Conservation (phyloP, 2,888 invertebrate genomes). For the Tupiocoris notatus region DNA sequence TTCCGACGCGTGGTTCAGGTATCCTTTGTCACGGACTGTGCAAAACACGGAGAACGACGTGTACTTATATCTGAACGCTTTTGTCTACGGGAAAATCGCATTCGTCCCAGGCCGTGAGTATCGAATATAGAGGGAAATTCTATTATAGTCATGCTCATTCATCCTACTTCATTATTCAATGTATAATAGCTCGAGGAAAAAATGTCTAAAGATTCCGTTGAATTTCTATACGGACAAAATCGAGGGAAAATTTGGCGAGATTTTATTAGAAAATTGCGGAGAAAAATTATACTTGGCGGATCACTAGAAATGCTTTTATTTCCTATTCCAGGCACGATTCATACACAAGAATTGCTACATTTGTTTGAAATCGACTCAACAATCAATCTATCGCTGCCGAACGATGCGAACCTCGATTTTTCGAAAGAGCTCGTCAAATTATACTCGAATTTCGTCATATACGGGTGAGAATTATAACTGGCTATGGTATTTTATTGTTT, state of each 20-base stretch:
- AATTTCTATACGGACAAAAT: too few species aligned
- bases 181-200: too few species aligned
- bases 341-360: constrained; percentile 41
- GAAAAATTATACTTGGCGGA: too few species aligned
- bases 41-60: not conserved
- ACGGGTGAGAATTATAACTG: constrained; percentile 32
- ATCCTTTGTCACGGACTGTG: not conserved
- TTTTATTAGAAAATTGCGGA: too few species aligned
- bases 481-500: too few species aligned
- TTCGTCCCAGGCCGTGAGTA: constrained; percentile 13
- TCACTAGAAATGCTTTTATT: too few species aligned
- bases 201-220: too few species aligned
- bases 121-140: too few species aligned
- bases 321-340: constrained; percentile 37
- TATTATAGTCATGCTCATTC: not conserved
- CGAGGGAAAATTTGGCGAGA: too few species aligned
- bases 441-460: constrained; percentile 32
- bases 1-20: constrained; percentile 4
- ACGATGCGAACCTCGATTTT: constrained; percentile 23
- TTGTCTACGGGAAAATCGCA: not conserved
- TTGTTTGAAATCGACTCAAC: constrained; percentile 19
- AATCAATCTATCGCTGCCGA: not conserved
- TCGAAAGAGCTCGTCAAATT: constrained; percentile 26
- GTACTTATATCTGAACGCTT: constrained; percentile 8
- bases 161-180: not conserved